Evolutionary conservation across 2,113 vertebrate genomes (phyloP).

Genomic region (Cisticola juncidis): DNA sequence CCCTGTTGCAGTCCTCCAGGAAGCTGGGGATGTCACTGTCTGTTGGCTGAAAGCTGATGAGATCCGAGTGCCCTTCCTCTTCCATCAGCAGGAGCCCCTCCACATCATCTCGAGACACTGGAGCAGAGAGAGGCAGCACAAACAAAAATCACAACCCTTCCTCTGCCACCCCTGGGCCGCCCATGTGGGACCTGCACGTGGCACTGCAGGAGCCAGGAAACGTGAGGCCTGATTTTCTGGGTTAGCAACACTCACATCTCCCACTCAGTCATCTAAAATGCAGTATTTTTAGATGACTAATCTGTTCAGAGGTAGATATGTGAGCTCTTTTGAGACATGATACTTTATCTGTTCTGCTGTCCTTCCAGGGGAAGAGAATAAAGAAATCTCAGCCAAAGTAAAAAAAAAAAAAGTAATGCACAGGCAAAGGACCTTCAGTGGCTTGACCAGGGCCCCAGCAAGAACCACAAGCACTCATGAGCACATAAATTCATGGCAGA

Average conservation of each 20-base stretch:
- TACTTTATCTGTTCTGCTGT: neutral
- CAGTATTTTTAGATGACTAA: conserved; percentile 59
- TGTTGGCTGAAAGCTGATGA: conserved; percentile 96
- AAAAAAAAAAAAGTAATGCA: neutral
- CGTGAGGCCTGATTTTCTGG: conserved; percentile 37
- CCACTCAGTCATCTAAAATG: conserved; percentile 62
- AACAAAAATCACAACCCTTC: neutral
- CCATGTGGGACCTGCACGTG: neutral
- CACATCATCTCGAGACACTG: conserved; percentile 91
- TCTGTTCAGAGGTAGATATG: conserved; percentile 25
- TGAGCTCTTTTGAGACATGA: neutral
- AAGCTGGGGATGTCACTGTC: conserved; percentile 99
- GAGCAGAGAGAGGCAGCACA: neutral
- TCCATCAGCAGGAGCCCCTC: conserved; percentile 92
- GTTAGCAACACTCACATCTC: conserved; percentile 52
- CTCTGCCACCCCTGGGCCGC: neutral
- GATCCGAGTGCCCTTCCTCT: conserved; percentile 91
- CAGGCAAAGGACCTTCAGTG: neutral
- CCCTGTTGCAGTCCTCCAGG: conserved; percentile 95
- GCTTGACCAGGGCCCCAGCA: neutral
- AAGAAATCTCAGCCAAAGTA: neutral
- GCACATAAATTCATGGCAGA: neutral
- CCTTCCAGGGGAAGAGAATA: neutral
- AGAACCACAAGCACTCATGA: neutral
- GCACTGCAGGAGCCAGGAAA: conserved; percentile 14